Evolutionary conservation across 1,140 invertebrate genomes (phyloP).

Genomic region (Halictus rubicundus): DNA sequence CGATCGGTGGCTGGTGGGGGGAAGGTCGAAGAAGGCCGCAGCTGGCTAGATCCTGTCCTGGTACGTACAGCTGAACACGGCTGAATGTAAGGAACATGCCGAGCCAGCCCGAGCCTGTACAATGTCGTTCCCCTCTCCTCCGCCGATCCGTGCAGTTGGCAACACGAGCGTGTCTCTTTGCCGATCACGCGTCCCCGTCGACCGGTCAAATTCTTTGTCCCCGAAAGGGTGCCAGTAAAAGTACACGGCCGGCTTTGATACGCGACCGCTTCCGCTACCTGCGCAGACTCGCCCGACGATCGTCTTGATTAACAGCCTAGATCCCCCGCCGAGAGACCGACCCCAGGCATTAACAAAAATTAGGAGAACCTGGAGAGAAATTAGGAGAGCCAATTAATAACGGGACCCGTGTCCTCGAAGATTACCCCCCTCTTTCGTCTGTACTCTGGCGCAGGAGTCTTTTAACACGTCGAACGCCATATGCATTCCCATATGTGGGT

Average conservation of each 20-base stretch:
- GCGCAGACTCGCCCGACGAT: background rate
- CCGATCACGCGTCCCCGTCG: conserved; percentile 14
- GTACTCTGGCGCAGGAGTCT: too few species aligned
- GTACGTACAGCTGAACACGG: conserved; percentile 49
- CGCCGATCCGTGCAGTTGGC: conserved; percentile 53
- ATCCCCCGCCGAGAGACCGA: too few species aligned
- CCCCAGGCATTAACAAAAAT: too few species aligned
- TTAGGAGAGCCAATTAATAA: too few species aligned
- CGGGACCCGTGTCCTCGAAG: too few species aligned
- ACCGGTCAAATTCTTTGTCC: conserved; percentile 49
- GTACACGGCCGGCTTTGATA: conserved; percentile 27
- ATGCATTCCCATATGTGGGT: too few species aligned
- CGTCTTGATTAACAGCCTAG: background rate
- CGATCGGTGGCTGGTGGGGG: conserved; percentile 50
- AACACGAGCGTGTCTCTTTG: conserved; percentile 50
- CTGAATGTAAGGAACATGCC: conserved; percentile 51
- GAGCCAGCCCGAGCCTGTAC: conserved; percentile 25
- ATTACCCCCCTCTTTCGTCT: too few species aligned
- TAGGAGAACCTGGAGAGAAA: too few species aligned
- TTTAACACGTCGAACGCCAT: too few species aligned
- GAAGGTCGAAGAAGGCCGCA: conserved; percentile 71
- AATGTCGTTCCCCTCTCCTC: conserved; percentile 35
- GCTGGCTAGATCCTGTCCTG: conserved; percentile 65
- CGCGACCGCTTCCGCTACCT: conserved; percentile 8
- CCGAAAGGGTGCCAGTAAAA: conserved; percentile 29